phyloP scores from a whole-genome alignment of 2,888 invertebrate genomes.

The Chironomus riparius region DNA sequence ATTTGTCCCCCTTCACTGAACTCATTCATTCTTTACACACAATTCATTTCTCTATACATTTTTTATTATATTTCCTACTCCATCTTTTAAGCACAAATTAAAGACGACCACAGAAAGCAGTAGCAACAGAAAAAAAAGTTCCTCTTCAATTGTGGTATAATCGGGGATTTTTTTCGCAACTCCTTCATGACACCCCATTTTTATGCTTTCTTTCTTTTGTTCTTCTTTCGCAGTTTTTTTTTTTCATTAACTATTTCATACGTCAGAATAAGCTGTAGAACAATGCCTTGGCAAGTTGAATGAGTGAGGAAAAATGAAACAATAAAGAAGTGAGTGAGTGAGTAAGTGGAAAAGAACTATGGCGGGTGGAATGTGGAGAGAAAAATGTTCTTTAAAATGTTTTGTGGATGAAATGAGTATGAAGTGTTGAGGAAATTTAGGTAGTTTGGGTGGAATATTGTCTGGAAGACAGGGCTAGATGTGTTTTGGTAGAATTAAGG shows the following conservation, averaged over 20 bases:
- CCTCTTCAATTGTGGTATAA: background rate
- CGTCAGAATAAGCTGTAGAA: background rate
- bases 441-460: too few species aligned
- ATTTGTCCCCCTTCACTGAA: background rate
- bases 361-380: background rate
- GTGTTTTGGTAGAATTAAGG: too few species aligned
- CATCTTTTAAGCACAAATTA: too few species aligned
- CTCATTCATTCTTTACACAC: background rate
- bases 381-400: background rate
- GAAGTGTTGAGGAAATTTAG: background rate
- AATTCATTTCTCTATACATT: background rate
- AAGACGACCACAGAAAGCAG: too few species aligned
- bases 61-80: background rate
- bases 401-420: background rate
- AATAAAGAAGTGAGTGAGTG: background rate
- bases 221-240: background rate
- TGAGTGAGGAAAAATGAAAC: background rate
- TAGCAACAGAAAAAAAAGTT: too few species aligned
- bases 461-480: too few species aligned
- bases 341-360: background rate
- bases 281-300: background rate
- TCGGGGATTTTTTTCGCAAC: constrained; percentile 1
- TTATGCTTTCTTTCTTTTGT: too few species aligned
- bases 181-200: background rate
- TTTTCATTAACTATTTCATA: background rate